phyloP scores from a whole-genome alignment of 2,888 invertebrate genomes.

The Platycnemis pennipes region DNA sequence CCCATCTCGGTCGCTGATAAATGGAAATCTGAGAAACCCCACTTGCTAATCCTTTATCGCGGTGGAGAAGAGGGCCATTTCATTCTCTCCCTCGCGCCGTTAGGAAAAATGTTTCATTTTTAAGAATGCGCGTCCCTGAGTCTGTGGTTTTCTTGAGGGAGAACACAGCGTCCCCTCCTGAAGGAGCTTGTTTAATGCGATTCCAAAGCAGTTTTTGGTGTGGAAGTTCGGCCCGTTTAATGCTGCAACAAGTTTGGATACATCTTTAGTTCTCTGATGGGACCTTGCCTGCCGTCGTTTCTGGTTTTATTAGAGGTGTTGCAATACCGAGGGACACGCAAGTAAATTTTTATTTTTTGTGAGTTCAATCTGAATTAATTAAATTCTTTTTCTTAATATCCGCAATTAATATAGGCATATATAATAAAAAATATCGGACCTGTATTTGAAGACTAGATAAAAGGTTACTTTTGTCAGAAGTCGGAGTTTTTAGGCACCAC shows the following conservation, averaged over 20 bases:
- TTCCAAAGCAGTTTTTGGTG: too few relatives aligned
- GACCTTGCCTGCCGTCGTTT: neutral
- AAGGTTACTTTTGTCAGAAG: too few relatives aligned
- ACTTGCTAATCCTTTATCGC: constrained; percentile 58
- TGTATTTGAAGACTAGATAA: too few relatives aligned
- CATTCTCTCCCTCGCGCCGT: neutral
- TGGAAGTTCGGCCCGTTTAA: neutral
- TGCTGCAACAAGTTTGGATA: neutral
- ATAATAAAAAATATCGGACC: too few relatives aligned
- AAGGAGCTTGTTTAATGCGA: too few relatives aligned
- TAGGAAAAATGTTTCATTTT: neutral
- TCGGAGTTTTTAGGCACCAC: too few relatives aligned
- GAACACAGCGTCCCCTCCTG: too few relatives aligned
- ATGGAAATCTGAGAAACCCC: constrained; percentile 58
- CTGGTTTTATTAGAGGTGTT: neutral
- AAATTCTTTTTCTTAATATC: too few relatives aligned
- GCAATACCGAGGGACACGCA: neutral
- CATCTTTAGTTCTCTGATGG: neutral
- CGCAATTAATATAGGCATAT: too few relatives aligned
- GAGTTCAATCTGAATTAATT: too few relatives aligned
- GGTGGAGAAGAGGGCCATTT: neutral
- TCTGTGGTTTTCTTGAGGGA: too few relatives aligned
- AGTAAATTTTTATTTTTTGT: too few relatives aligned
- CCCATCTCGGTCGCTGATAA: constrained; percentile 59
- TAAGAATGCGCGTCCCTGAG: neutral